Conservation (phyloP, 2,888 invertebrate species). For the Pollenia labialis region DNA sequence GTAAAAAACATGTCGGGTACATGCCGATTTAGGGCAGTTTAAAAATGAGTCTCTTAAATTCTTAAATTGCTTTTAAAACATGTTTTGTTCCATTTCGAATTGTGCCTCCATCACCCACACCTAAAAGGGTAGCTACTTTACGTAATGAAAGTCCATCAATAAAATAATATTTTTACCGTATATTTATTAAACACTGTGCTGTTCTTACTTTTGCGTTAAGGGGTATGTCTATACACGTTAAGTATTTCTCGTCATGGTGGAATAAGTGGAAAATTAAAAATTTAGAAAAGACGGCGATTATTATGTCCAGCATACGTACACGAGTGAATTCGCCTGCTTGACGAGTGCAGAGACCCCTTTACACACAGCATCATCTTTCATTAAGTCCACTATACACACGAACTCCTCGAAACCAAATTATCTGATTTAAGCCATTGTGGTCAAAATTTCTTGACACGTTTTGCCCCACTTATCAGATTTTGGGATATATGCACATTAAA, state of each 20-base stretch:
- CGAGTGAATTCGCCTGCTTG: too few relatives aligned
- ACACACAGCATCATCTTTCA: not conserved
- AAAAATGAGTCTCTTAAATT: not conserved
- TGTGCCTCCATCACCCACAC: not conserved
- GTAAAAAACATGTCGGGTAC: too few relatives aligned
- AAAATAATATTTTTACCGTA: too few relatives aligned
- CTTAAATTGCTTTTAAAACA: not conserved
- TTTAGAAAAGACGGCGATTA: too few relatives aligned
- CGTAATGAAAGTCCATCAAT: not conserved
- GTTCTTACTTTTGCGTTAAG: not conserved
- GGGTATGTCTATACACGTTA: too few relatives aligned
- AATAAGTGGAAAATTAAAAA: too few relatives aligned
- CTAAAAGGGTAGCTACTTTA: not conserved
- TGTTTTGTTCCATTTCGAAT: not conserved
- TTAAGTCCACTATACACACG: not conserved
- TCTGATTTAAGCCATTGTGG: not conserved
- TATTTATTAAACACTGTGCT: not conserved
- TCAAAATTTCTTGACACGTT: not conserved
- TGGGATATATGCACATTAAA: too few relatives aligned
- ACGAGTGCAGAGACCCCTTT: too few relatives aligned
- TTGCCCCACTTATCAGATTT: not conserved
- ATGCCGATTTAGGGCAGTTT: not conserved
- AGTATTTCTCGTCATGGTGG: too few relatives aligned
- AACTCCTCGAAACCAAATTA: not conserved
- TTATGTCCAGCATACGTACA: too few relatives aligned